Percentiles rank a stretch among this genome's conserved stretches.
Conservation (phyloP, 2,888 invertebrate species). For the Metellina segmentata region DNA sequence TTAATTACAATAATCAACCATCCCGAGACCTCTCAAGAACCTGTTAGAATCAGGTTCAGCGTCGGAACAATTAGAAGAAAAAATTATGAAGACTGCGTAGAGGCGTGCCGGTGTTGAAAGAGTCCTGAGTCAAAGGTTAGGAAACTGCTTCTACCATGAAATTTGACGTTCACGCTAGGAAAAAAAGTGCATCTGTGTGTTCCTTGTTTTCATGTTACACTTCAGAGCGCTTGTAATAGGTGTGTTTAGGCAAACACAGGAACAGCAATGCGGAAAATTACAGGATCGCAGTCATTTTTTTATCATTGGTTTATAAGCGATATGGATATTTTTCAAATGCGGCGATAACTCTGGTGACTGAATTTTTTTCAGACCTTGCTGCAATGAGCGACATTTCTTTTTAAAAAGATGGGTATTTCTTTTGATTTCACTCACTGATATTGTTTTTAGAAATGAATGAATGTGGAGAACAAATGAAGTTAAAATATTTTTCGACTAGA, state of each 20-base stretch:
- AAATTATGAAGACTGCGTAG: slow-evolving; percentile 33
- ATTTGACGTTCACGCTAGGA: background rate
- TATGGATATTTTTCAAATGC: too few relatives aligned
- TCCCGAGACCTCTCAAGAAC: slow-evolving; percentile 36
- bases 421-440: too few relatives aligned
- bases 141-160: slow-evolving; percentile 9
- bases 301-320: too few relatives aligned
- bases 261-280: background rate
- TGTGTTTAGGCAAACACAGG: background rate
- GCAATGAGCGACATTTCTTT: too few relatives aligned
- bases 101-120: slow-evolving; percentile 51
- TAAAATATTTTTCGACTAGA: too few relatives aligned
- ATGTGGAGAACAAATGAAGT: too few relatives aligned
- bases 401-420: too few relatives aligned
- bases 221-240: background rate
- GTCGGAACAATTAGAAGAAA: slow-evolving; percentile 52
- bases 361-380: too few relatives aligned
- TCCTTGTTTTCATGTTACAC: background rate
- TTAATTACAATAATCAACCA: slow-evolving; percentile 65
- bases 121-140: slow-evolving; percentile 28
- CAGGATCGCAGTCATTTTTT: too few relatives aligned
- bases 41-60: slow-evolving; percentile 38
- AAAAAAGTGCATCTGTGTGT: background rate
- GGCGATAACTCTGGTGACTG: too few relatives aligned
- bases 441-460: too few relatives aligned